Evolutionary conservation across 2,113 vertebrate species (phyloP).

Genomic region (Grammomys surdaster): DNA sequence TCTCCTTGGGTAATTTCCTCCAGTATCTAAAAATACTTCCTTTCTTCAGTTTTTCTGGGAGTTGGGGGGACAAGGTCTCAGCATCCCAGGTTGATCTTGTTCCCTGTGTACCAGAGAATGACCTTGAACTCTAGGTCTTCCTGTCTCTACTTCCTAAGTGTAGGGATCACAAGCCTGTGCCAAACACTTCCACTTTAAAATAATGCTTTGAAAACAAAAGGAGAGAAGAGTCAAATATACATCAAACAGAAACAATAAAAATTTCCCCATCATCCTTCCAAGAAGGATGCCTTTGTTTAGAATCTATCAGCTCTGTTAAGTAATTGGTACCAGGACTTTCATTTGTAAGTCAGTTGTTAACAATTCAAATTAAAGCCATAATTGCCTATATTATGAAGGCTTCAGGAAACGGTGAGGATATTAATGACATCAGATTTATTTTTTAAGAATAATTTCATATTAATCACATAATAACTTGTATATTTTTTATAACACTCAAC

Average conservation of each 20-base stretch:
- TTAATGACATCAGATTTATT: constrained; percentile 78
- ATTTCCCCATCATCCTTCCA: neutral
- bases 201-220: neutral
- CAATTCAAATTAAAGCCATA: constrained; percentile 59
- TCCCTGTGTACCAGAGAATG: neutral
- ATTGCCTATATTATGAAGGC: constrained; percentile 64
- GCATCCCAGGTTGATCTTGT: neutral
- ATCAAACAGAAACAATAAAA: neutral
- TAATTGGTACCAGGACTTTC: constrained; percentile 8
- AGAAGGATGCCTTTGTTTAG: neutral
- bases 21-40: neutral
- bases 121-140: neutral
- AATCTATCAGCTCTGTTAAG: neutral
- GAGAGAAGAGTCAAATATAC: neutral
- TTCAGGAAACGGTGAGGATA: constrained; percentile 63
- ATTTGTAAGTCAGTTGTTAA: constrained; percentile 49
- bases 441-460: constrained; percentile 77
- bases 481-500: constrained; percentile 77
- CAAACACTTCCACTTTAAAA: neutral
- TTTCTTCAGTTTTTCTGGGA: no score
- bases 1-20: neutral
- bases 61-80: neutral
- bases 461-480: constrained; percentile 79
- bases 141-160: neutral
- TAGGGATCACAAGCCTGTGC: neutral